phyloP scores from a whole-genome alignment of 2,113 vertebrate species.

The Hippocampus abdominalis region DNA sequence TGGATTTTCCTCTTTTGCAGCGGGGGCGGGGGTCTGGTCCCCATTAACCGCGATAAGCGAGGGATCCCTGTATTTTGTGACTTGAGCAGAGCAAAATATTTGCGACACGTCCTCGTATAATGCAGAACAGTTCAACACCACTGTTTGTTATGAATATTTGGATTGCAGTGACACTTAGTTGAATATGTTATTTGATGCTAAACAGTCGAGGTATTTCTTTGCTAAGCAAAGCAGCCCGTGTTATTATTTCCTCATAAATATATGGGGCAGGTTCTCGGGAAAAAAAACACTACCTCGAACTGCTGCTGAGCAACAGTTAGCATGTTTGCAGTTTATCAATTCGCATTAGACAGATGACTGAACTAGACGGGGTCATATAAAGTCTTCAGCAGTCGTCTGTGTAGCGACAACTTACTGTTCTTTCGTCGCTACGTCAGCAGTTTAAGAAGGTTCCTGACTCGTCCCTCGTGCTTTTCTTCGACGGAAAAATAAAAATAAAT shows the following conservation, averaged over 20 bases:
- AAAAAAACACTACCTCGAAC: background rate
- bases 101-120: background rate
- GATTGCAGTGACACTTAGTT: background rate
- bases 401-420: too few relatives aligned
- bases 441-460: too few relatives aligned
- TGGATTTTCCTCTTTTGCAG: too few relatives aligned
- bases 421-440: too few relatives aligned
- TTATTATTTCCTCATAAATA: background rate
- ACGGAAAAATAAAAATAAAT: too few relatives aligned
- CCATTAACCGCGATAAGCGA: too few relatives aligned
- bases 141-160: conserved; percentile 1
- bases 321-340: background rate
- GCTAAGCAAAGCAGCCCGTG: background rate
- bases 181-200: background rate
- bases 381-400: too few relatives aligned
- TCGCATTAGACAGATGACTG: background rate
- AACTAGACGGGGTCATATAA: background rate
- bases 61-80: background rate
- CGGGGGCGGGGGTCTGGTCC: too few relatives aligned
- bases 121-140: background rate
- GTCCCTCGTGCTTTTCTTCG: too few relatives aligned
- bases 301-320: background rate
- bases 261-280: background rate
- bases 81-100: too few relatives aligned
- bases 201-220: background rate